Evolutionary conservation across 2,888 invertebrate genomes (phyloP), one percentile per base, ranked within the genome.

Genomic region (Carabus problematicus): DNA sequence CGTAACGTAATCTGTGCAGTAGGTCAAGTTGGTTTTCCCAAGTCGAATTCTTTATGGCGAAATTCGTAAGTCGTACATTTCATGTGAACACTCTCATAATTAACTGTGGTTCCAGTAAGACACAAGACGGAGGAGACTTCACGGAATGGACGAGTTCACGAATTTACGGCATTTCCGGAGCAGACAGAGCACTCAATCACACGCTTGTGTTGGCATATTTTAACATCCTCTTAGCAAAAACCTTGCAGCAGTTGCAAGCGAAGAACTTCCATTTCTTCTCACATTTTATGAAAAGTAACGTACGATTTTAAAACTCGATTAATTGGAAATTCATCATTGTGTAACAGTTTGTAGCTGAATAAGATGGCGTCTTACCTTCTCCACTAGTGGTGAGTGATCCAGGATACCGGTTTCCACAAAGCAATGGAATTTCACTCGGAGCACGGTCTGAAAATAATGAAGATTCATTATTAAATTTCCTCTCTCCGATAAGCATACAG

Each of bases 371-470:
- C 85, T 86, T 85, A 93, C 93, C 93, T 88, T 92, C 91, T 77
- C 92, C 92, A 81, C 92, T 91, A 79, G 93, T 93, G 81, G 92
- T 91, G 77, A 92, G 87, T 74, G 93, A 93, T 76, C 89, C 91
- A 74, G 87, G 86, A 76, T 84, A 86, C 80, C 88, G 88, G 84
- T 89, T 86, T 82, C 88, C 84, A 76, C 86, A 89, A 72, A 83
- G 79, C 71, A 80, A 78, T 73, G 83, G 79, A 79, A 88, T 88
- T 85, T 92, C 92, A 81, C 90, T 92, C 77, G 87, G 87, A 73
- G 87, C 87, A 76, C 86, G 85, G 82, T 88, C 88, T 88, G 83
- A 72, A 85, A 86, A 73, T 76, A 75, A 75, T 77, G 75, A 72
- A 73, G 2, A 29, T 29, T 29, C 29, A 74, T 8, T 11, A 18